A percentile compares a stretch with the other conserved stretches of the same genome.
These are phyloP conservation scores for Phrynocephalus guinanensis DNA, from an alignment of 2,797 vertebrate species.

Conservation along the genomic window DNA sequence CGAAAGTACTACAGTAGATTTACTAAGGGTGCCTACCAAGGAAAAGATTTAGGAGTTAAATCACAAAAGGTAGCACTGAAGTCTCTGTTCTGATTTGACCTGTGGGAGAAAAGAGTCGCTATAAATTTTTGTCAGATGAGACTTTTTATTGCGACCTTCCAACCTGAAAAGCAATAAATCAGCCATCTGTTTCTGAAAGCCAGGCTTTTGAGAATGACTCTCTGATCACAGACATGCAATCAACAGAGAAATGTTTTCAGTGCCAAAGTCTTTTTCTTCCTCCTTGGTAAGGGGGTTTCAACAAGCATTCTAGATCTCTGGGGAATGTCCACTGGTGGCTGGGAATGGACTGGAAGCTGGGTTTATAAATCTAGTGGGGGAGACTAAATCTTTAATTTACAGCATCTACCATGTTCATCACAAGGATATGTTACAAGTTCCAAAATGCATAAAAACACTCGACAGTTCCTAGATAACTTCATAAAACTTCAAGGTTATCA, in stretches of 20 bases:
- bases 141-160: constrained; percentile 39
- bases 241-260: constrained; percentile 21
- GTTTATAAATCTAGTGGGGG: constrained; percentile 8
- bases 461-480: background rate
- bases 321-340: background rate
- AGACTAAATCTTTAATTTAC: constrained; percentile 22
- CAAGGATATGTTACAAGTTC: background rate
- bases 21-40: constrained; percentile 8
- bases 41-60: constrained; percentile 24
- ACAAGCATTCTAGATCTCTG: background rate
- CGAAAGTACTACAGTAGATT: constrained; percentile 2
- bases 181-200: constrained; percentile 26
- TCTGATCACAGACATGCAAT: constrained; percentile 32
- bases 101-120: constrained; percentile 25
- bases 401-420: background rate
- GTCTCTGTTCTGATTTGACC: constrained; percentile 42
- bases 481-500: background rate
- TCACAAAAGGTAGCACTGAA: constrained; percentile 26
- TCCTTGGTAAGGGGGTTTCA: constrained; percentile 11
- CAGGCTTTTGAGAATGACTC: constrained; percentile 30
- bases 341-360: constrained; percentile 25
- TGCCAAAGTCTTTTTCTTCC: constrained; percentile 29
- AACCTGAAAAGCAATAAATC: constrained; percentile 45
- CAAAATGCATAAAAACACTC: background rate
- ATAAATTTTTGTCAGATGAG: constrained; percentile 45